phyloP scores from a whole-genome alignment of 2,888 invertebrate genomes.

The Elgonia sp. region DNA sequence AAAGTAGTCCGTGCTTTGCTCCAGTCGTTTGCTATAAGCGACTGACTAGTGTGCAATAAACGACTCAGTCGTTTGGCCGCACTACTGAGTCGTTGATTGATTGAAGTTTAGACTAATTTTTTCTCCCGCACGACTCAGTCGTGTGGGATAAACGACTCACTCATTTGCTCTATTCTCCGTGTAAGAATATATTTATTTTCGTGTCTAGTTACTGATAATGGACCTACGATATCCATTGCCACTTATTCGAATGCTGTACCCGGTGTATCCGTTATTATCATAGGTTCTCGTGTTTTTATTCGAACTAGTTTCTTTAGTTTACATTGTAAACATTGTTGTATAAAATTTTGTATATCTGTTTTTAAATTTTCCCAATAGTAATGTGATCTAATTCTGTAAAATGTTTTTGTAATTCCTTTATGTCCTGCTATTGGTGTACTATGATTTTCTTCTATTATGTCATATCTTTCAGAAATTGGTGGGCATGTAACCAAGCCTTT shows the following conservation, averaged over 20 bases:
- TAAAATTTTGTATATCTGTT: constrained; percentile 66
- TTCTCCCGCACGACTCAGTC: no score
- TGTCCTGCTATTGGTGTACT: not conserved
- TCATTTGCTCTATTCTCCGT: no score
- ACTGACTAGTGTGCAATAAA: no score
- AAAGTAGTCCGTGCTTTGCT: no score
- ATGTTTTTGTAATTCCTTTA: constrained; percentile 15
- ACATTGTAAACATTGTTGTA: constrained; percentile 65
- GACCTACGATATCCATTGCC: constrained; percentile 75
- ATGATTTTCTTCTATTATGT: constrained; percentile 7
- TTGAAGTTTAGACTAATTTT: no score
- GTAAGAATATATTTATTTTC: no score
- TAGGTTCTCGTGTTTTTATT: constrained; percentile 65
- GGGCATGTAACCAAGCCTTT: not conserved
- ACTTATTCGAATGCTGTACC: constrained; percentile 63
- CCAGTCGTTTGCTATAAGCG: no score
- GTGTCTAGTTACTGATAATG: constrained; percentile 56
- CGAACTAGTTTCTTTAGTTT: constrained; percentile 71
- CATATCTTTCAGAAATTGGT: not conserved
- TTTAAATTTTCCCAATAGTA: constrained; percentile 62
- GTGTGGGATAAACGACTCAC: no score
- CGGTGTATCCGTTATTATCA: constrained; percentile 73
- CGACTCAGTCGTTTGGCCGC: no score
- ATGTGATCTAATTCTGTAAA: not conserved
- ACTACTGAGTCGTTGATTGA: no score